A percentile compares a stretch with the other conserved stretches of the same genome.
Evolutionary conservation across 2,113 vertebrate species (phyloP).

Genomic region (Cyanistes caeruleus): DNA sequence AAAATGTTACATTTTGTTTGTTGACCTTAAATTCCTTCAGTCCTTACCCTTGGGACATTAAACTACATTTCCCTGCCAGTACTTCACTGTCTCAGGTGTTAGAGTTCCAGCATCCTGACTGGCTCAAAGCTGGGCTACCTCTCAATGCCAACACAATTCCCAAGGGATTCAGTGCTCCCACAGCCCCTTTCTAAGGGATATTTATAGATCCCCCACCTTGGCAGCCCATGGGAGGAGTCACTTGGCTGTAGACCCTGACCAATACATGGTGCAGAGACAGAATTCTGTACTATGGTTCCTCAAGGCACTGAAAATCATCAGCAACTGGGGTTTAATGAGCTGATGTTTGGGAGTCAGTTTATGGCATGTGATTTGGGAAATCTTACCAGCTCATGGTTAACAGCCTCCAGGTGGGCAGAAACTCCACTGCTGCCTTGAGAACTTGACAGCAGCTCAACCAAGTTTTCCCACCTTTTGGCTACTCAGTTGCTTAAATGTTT

Average conservation of each 20-base stretch:
- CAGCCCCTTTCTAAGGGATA: background rate
- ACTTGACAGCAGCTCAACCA: background rate
- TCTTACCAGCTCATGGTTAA: background rate
- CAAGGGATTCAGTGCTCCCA: background rate
- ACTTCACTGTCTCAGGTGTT: background rate
- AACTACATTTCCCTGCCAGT: background rate
- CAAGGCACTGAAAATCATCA: background rate
- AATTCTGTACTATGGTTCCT: background rate
- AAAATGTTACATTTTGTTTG: background rate
- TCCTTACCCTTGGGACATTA: background rate
- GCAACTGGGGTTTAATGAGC: background rate
- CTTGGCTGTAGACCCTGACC: background rate
- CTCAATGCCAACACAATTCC: background rate
- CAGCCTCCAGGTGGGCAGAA: rapidly evolving
- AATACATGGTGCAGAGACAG: rapidly evolving
- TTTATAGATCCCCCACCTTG: background rate
- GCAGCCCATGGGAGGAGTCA: background rate
- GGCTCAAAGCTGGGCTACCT: background rate
- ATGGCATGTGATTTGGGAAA: background rate
- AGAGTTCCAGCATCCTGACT: background rate
- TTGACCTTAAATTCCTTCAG: background rate
- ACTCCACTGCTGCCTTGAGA: background rate
- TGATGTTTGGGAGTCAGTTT: background rate
- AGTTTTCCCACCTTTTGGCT: background rate
- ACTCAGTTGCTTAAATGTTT: background rate